These are phyloP conservation scores for Phymanthus crucifer DNA, from an alignment of 92 coral and sea anemone species.

Conservation along the genomic window DNA sequence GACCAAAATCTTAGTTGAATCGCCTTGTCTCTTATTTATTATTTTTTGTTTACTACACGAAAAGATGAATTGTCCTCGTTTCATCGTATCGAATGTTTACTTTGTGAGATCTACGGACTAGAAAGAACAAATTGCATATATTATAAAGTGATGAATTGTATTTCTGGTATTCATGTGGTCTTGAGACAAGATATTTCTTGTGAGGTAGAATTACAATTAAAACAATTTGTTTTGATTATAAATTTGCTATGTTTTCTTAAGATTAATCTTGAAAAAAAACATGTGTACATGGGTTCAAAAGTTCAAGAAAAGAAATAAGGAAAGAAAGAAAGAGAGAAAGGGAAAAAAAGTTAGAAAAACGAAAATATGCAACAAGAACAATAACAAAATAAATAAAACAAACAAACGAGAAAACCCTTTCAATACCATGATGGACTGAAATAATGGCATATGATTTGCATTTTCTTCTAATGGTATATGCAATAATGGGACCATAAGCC, in stretches of 20 bases:
- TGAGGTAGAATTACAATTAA: background rate
- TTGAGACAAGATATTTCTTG: background rate
- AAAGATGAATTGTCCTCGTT: background rate
- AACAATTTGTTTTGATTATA: conserved; percentile 8
- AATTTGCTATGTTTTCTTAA: background rate
- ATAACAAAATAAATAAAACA: too few species aligned
- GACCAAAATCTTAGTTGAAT: background rate
- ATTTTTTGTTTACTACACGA: background rate
- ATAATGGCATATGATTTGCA: background rate
- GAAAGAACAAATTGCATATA: background rate
- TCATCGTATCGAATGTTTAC: conserved; percentile 17
- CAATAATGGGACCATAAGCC: background rate
- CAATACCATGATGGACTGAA: background rate
- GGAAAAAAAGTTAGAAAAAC: too few species aligned
- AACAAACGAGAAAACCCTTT: too few species aligned
- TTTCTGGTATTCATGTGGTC: background rate
- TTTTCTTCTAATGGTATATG: background rate
- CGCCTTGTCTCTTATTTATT: conserved; percentile 18
- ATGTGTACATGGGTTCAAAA: background rate
- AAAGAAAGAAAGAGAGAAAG: too few species aligned
- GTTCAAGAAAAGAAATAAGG: too few species aligned
- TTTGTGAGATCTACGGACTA: background rate
- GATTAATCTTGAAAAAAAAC: background rate
- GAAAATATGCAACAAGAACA: too few species aligned
- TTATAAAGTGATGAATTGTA: background rate